Percentiles rank a stretch among this genome's conserved stretches.
These are phyloP conservation scores for Zaprionus gabonicus DNA, from an alignment of 1,140 invertebrate genomes.

Conservation along the genomic window DNA sequence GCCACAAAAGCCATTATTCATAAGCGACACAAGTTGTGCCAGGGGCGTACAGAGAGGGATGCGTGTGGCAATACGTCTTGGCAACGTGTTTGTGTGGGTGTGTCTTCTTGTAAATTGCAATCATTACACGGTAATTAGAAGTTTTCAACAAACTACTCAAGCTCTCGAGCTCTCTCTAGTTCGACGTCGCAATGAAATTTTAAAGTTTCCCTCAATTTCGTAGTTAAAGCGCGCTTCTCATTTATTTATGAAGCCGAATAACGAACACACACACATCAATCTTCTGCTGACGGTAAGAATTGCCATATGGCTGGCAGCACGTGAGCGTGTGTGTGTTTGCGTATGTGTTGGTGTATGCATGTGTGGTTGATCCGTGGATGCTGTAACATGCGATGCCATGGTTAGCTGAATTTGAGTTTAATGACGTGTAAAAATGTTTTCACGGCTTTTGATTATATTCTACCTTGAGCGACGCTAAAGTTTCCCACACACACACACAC, in stretches of 20 bases:
- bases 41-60: not conserved
- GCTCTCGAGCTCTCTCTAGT: not conserved
- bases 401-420: slow-evolving; percentile 83
- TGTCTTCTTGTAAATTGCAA: slow-evolving; percentile 57
- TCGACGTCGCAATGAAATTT: slow-evolving; percentile 14
- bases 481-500: slow-evolving; percentile 38
- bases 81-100: not conserved
- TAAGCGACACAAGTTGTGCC: slow-evolving; percentile 27
- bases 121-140: slow-evolving; percentile 74
- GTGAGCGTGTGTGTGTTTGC: not conserved
- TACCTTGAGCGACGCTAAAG: slow-evolving; percentile 77
- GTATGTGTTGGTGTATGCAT: slow-evolving; percentile 12
- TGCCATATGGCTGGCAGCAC: slow-evolving; percentile 39
- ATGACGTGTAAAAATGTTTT: slow-evolving; percentile 83
- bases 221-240: slow-evolving; percentile 51
- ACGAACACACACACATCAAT: slow-evolving; percentile 62
- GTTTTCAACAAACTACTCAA: slow-evolving; percentile 64
- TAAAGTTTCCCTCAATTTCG: slow-evolving; percentile 30
- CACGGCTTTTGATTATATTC: slow-evolving; percentile 83
- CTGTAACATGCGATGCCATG: slow-evolving; percentile 75
- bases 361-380: slow-evolving; percentile 50
- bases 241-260: slow-evolving; percentile 68
- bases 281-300: slow-evolving; percentile 63
- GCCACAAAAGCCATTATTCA: slow-evolving; percentile 66
- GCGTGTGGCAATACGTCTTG: not conserved